Base-by-base conservation (phyloP, 2,113 vertebrate species). In the Tragelaphus buxtoni region DNA sequence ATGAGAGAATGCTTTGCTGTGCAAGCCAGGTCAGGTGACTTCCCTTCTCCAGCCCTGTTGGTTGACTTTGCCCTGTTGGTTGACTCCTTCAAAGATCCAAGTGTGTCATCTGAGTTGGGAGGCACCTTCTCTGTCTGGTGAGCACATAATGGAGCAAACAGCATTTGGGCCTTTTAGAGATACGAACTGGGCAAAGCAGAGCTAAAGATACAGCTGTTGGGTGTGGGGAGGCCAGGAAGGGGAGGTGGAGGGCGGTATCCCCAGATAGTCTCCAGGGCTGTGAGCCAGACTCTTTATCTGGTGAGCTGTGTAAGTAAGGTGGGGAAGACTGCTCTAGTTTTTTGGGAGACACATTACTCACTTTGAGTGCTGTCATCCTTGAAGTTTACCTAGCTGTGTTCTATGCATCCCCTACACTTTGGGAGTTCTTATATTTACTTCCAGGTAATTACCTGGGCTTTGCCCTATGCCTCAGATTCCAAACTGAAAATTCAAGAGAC, bases 401-500 rank as follows among this genome's bases (percentile, higher is more conserved):
- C 32, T 49, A 2, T n/a, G 14, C 39, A 11, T 35, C 56, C 22
- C 47, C 82, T 81, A 2, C 16, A 17, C 5, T n/a, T 6, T 47
- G 18, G 53, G 30, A 96, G 30, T 81, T 79, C 5, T 49, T 79
- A 35, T 32, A 39, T 45, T 81, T 89, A 30, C 58, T 82, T 90
- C 42, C 72, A n/a, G 2, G 22, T 55, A 8, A 24, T 65, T 51
- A 39, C 17, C 58, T 82, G 24, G 45, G 24, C 49, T 24, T 83
- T 92, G 51, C 16, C 30, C 26, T 32, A 17, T 16, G 49, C 22
- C 45, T 90, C 81, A 61, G 45, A 77, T 96, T 94, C 80, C 81
- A 94, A 86, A 69, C 7, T 65, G 45, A 96, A 96, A 95, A 81
- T 88, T 84, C 53, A 92, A 42, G 56, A 92, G 32, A 55, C 49